Evolutionary conservation across 2,888 invertebrate species (phyloP), one percentile per base, ranked within the genome.

Genomic region (Drosophila barbarae): DNA sequence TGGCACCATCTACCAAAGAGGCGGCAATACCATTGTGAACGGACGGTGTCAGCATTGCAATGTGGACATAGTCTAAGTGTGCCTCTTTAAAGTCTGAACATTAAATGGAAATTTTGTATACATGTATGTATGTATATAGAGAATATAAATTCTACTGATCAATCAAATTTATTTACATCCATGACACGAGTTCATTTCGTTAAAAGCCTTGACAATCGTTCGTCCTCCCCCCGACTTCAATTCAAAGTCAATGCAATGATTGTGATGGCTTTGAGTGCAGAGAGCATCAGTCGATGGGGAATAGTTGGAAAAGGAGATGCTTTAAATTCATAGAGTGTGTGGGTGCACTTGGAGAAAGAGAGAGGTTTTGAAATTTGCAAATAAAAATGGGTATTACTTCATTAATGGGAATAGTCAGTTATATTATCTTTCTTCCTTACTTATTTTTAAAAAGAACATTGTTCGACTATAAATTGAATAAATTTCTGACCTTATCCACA

Each of bases 1-100:
- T 2, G 10, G 28, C 5, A 82, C 74, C 3, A 5, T 79, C 9
- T 32, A 50, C 13, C 63, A 66, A 1, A 63, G 66, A 3, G 74
- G 72, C 5, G 84, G 79, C 1, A 71, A 26, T 6, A 76, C 74
- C 10, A 41, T 79, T 5, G 56, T 79, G 12, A 79, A 79, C 51
- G 79, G 79, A 4, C 56, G 52, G 6, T 80, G 79, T 30, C 64
- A 72, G 10, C 6, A 55, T 4, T 80, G 79, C 49, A 80, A 80
- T 55, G 79, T 80, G 34, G 79, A 84, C 51, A 0, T 73, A 15
- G 15, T 15, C 21, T 60, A 50, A 50, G 23, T 8, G 35, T n/a
- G 10, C 6, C 35, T n/a, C 23, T 44, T 51, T 64, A 52, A 52
- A 63, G 52, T 38, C 42, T 64, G 51, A 50, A 26, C 30, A 32